phyloP scores from a whole-genome alignment of 1,140 invertebrate genomes.

The Lordiphosa mommai region DNA sequence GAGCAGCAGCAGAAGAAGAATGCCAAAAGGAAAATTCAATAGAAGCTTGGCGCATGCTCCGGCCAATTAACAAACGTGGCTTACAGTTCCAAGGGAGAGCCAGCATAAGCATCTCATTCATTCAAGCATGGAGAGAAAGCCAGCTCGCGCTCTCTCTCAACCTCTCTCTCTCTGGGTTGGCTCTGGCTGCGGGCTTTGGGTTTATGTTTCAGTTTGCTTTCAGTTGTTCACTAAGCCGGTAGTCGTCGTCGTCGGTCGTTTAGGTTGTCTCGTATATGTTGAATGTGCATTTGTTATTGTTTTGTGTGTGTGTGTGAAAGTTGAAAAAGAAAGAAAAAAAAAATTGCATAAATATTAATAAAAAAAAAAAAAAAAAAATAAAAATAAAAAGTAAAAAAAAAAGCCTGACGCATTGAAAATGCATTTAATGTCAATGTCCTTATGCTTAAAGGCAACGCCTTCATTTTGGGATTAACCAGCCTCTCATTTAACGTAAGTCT shows the following conservation, averaged over 20 bases:
- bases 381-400: too few species aligned
- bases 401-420: constrained; percentile 64
- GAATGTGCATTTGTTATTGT: constrained; percentile 68
- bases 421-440: constrained; percentile 66
- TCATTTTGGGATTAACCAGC: constrained; percentile 46
- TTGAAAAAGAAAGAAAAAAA: constrained; percentile 41
- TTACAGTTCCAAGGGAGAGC: constrained; percentile 28
- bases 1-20: constrained; percentile 17
- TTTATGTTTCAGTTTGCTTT: constrained; percentile 53
- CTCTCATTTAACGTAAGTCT: constrained; percentile 44
- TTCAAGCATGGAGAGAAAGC: constrained; percentile 9
- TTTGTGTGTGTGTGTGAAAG: constrained; percentile 57
- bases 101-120: neutral
- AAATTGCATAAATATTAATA: too few species aligned
- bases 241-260: constrained; percentile 14
- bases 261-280: too few species aligned
- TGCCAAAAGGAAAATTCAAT: constrained; percentile 44
- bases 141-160: too few species aligned
- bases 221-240: constrained; percentile 59
- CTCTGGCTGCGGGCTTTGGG: constrained; percentile 25
- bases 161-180: constrained; percentile 14
- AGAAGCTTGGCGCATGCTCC: constrained; percentile 54
- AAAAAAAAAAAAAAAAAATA: too few species aligned
- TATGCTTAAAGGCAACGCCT: constrained; percentile 53
- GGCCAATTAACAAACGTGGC: constrained; percentile 53